These are phyloP conservation scores for Escarpia spicata DNA, from an alignment of 2,888 invertebrate genomes.

Conservation along the genomic window DNA sequence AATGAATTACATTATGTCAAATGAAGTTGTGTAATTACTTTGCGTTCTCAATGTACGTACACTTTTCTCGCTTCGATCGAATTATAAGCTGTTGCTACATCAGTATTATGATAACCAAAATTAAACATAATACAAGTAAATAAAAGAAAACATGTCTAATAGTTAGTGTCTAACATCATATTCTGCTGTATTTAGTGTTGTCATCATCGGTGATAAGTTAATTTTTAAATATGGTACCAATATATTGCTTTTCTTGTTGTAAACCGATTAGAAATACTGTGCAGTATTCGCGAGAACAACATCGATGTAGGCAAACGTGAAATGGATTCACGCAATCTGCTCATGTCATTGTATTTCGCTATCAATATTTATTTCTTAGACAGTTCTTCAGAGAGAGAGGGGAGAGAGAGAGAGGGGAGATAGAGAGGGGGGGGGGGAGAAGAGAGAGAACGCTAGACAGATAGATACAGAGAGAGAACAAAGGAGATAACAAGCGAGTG, in stretches of 20 bases:
- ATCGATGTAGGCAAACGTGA: background rate
- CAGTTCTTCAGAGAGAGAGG: background rate
- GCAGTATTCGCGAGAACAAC: background rate
- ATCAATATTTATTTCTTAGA: too few species aligned
- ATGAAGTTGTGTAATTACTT: too few species aligned
- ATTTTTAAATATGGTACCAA: background rate
- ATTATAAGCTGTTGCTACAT: background rate
- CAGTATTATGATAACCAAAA: background rate
- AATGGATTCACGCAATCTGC: background rate
- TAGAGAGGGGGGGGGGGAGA: too few species aligned
- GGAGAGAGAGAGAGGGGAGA: background rate
- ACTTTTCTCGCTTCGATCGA: background rate
- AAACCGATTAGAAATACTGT: background rate
- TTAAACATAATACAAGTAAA: background rate
- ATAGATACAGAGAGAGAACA: too few species aligned
- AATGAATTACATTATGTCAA: too few species aligned
- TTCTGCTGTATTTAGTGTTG: background rate
- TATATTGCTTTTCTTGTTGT: background rate
- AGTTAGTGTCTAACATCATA: background rate
- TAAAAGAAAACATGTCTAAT: background rate
- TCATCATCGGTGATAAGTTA: background rate
- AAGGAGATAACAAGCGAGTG: too few species aligned
- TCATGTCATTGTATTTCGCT: background rate
- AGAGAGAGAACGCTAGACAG: too few species aligned
- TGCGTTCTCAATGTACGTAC: background rate